phyloP scores from a whole-genome alignment of 2,113 vertebrate genomes.

The Halichoeres trimaculatus region DNA sequence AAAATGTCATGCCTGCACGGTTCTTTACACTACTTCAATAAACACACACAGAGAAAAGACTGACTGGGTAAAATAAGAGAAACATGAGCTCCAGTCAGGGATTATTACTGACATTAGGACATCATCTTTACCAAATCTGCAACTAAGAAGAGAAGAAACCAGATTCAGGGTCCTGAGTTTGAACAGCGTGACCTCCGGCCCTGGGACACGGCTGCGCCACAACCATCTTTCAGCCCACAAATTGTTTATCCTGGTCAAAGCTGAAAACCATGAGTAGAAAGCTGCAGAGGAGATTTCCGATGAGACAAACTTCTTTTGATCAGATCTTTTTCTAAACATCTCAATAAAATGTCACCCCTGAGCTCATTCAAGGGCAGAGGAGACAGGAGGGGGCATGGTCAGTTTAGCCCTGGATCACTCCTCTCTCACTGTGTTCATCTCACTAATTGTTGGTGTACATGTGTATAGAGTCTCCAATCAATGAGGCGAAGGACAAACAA shows the following conservation, averaged over 20 bases:
- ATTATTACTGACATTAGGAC: no score
- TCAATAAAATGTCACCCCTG: conserved; percentile 38
- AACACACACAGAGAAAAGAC: background rate
- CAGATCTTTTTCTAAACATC: conserved; percentile 27
- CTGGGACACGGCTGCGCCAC: no score
- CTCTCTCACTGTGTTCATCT: conserved; percentile 16
- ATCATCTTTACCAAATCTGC: no score
- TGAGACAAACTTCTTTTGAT: conserved; percentile 31
- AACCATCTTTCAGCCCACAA: no score
- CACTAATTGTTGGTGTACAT: conserved; percentile 45
- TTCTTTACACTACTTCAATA: background rate
- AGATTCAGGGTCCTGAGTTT: no score
- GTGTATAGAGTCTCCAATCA: conserved; percentile 31
- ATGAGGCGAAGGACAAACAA: conserved; percentile 28
- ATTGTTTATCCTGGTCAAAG: no score
- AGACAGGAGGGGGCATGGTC: no score
- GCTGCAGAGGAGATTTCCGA: background rate
- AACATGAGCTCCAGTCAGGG: no score
- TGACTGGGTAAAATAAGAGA: background rate
- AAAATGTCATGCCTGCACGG: background rate
- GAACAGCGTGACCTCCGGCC: no score
- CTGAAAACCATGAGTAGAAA: background rate
- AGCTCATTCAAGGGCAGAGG: conserved; percentile 53
- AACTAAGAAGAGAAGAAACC: no score
- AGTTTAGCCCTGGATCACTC: background rate